Evolutionary conservation across 2,113 vertebrate genomes (phyloP), one percentile per base, ranked within the genome.

Genomic region (Lepidothrix coronata): DNA sequence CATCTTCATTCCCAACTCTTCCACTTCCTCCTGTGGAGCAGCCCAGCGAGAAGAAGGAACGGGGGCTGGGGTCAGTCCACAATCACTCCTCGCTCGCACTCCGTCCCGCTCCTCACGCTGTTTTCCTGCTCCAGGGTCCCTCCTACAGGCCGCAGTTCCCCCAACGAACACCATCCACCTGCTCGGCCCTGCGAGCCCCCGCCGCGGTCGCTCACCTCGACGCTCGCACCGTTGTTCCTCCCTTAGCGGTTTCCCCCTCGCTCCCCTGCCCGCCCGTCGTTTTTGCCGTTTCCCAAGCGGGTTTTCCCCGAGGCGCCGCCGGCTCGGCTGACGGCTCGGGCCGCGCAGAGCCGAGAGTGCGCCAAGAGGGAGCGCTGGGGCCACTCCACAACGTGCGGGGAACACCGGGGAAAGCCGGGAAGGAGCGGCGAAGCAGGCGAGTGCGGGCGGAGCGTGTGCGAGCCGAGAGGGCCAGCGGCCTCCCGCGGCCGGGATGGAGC

Each of bases 41-140:
- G 35, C 28, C 14, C 22, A 48, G 23, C 0, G 3, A 4, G 37
- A 27, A 27, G 8, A 37, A 41, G 9, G 13, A 27, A 9, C 1
- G 8, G 2, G 0, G 3, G 5, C 2, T 20, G 35, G 20, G 33
- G 19, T 31, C 35, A 30, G 22, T 4, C 51, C 14, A 1, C 2
- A 39, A 5, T 5, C 0, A 0, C 31, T 33, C 5, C 17, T 23
- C 27, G 19, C 28, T 22, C 4, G 18, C 1, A 2, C 15, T 37
- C 16, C 6, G 27, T 33, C 30, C 24, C 27, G 8, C 28, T 33
- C 27, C 24, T 27, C 46, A 1, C 1, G 16, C 21, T 7, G 8
- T 24, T n/a, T 12, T 23, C 9, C 9, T 19, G 18, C 14, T 43
- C 4, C 35, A 17, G 12, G 5, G 3, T 27, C 14, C 30, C 20